These are phyloP conservation scores for Ephestia elutella DNA, from an alignment of 1,140 invertebrate species.

Conservation along the genomic window DNA sequence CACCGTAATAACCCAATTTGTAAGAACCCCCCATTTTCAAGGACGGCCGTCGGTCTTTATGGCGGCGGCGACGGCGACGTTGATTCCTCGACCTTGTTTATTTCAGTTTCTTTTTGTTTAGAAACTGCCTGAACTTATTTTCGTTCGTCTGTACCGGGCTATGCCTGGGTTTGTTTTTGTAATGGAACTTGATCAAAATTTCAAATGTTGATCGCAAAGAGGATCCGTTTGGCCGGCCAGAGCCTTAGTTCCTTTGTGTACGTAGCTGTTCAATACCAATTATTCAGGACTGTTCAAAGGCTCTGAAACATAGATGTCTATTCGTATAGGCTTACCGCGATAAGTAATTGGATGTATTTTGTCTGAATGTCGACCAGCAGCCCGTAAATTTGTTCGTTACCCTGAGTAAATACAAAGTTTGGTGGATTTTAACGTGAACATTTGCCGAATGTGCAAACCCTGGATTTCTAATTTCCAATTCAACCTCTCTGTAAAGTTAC, in stretches of 20 bases:
- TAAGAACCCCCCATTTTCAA: constrained; percentile 72
- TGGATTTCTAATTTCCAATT: not conserved
- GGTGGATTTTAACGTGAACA: constrained; percentile 17
- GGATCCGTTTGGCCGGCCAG: constrained; percentile 3
- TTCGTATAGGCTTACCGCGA: constrained; percentile 25
- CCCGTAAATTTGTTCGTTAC: constrained; percentile 33
- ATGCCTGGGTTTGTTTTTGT: constrained; percentile 44
- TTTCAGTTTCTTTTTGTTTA: constrained; percentile 74
- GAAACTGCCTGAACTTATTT: constrained; percentile 70
- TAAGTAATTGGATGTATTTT: constrained; percentile 44
- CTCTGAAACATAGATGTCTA: constrained; percentile 26
- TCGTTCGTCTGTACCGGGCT: constrained; percentile 45
- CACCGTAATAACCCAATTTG: constrained; percentile 73
- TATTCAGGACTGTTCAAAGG: constrained; percentile 31
- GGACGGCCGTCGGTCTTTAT: constrained; percentile 73
- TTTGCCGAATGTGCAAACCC: not conserved
- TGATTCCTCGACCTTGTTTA: constrained; percentile 72
- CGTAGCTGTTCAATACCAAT: constrained; percentile 26
- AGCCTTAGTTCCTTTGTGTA: constrained; percentile 16
- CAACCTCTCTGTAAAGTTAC: not conserved
- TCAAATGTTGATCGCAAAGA: constrained; percentile 25
- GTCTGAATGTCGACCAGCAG: constrained; percentile 36
- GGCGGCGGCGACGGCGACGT: constrained; percentile 68
- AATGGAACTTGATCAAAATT: constrained; percentile 35
- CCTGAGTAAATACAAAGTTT: constrained; percentile 31